Base-by-base conservation (phyloP, 92 coral and sea anemone genomes). In the Parazoanthus atlanticus region DNA sequence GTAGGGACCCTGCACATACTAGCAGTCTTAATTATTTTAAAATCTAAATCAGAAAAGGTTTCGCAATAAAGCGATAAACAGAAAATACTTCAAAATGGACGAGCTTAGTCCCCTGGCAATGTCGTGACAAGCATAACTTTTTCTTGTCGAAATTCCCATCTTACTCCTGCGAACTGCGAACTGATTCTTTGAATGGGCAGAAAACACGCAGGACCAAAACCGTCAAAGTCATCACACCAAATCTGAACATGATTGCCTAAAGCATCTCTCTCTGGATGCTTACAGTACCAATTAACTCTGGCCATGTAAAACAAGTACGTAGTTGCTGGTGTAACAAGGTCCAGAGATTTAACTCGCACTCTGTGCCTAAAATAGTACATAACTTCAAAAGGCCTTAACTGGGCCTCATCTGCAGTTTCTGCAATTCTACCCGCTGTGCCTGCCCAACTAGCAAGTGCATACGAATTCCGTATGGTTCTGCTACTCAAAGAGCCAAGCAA, bases 381-480 rank as follows among this genome's bases (percentile, higher is more conserved):
- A 23, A 84, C 79, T 61, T 84, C 88, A 25, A 82, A 82, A 19
- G 80, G 78, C 61, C 85, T 71, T 19, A 73, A 32, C 30, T 73
- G 23, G 0, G 30, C 36, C 11, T 32, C 8, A 64, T 23, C 23
- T 6, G n/a, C 28, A 61, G 25, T 26, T 19, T 41, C 47, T 69
- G 72, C 40, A n/a, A 90, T 43, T 69, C 74, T 19, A 25, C 92
- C 89, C 1, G 19, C 58, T 21, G 6, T 13, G 2, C 91, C 92
- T 64, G 91, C 92, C 92, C 94, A 92, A 46, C 80, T 92, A 17
- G 92, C 94, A 54, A 92, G 84, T 23, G 85, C 79, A 88, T 82
- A 89, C 0, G 94, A 54, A 49, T 92, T 92, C 31, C 94, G 70
- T 58, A 86, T 32, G 5, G 92, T 89, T 69, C 90, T 88, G 66